Evolutionary conservation across 2,888 invertebrate genomes (phyloP).

Genomic region (Netelia fuscicornis): DNA sequence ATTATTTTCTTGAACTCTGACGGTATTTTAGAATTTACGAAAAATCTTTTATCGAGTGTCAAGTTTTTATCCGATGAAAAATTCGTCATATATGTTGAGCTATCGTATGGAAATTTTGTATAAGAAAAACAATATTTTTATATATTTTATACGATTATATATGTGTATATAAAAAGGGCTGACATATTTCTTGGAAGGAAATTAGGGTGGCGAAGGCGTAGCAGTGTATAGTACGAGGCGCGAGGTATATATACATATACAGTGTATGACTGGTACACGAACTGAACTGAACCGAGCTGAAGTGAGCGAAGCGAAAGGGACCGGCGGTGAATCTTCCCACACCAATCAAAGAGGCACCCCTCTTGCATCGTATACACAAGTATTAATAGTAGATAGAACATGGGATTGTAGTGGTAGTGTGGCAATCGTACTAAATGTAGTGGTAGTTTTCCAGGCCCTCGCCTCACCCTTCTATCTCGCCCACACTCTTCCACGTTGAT

Average conservation of each 20-base stretch:
- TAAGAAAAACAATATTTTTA: too few relatives aligned
- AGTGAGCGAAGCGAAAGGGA: constrained; percentile 73
- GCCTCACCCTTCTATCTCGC: constrained; percentile 59
- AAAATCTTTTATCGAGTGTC: too few relatives aligned
- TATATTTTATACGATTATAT: neutral
- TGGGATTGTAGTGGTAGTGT: constrained; percentile 33
- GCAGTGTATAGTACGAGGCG: neutral
- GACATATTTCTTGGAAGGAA: constrained; percentile 37
- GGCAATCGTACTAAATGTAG: constrained; percentile 8
- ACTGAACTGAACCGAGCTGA: constrained; percentile 24
- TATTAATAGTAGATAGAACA: constrained; percentile 47
- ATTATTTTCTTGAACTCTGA: too few relatives aligned
- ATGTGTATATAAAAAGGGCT: constrained; percentile 1
- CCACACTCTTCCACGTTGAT: constrained; percentile 70
- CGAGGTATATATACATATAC: neutral
- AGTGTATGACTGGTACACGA: constrained; percentile 12
- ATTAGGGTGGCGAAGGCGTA: constrained; percentile 30
- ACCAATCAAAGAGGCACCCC: constrained; percentile 83
- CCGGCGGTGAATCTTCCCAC: constrained; percentile 82
- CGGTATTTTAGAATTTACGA: too few relatives aligned
- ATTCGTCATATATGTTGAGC: too few relatives aligned
- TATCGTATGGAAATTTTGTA: too few relatives aligned
- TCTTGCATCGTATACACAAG: constrained; percentile 72
- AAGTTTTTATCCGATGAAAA: too few relatives aligned
- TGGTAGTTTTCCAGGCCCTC: constrained; percentile 44